Conservation (phyloP, 2,797 vertebrate genomes). For the Vipera latastei region DNA sequence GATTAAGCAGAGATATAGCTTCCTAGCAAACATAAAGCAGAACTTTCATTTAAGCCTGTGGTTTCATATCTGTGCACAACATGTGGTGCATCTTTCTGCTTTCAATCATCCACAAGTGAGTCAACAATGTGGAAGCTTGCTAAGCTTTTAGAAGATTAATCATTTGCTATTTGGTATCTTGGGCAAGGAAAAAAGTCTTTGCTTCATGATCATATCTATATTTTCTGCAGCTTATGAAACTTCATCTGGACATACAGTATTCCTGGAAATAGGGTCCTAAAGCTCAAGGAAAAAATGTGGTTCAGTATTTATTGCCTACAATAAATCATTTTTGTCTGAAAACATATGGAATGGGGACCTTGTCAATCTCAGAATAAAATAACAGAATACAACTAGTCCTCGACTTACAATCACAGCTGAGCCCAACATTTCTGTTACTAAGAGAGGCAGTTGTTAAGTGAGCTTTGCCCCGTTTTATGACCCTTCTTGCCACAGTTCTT, state of each 20-base stretch:
- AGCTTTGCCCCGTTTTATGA: too few relatives aligned
- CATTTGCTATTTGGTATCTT: slow-evolving; percentile 29
- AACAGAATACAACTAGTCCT: too few relatives aligned
- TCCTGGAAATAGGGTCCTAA: not conserved
- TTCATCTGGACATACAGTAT: slow-evolving; percentile 21
- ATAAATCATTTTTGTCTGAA: not conserved
- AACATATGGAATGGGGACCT: not conserved
- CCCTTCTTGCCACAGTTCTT: not conserved
- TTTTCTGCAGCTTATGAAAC: not conserved
- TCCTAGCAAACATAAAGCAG: slow-evolving; percentile 35
- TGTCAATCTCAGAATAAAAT: not conserved
- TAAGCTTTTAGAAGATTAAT: slow-evolving; percentile 42
- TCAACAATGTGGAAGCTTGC: slow-evolving; percentile 14
- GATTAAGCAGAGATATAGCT: slow-evolving; percentile 27
- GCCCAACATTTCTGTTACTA: too few relatives aligned
- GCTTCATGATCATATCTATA: not conserved
- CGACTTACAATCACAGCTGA: too few relatives aligned
- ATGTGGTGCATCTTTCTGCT: slow-evolving; percentile 7
- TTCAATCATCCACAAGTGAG: slow-evolving; percentile 1
- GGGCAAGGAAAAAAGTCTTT: not conserved
- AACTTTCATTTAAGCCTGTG: slow-evolving; percentile 14
- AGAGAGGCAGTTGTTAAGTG: too few relatives aligned
- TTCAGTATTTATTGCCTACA: slow-evolving; percentile 24
- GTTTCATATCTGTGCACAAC: slow-evolving; percentile 7
- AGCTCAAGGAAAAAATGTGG: slow-evolving; percentile 9